Base-by-base conservation (phyloP, 92 coral and sea anemone genomes). In the Zoanthus gigantus region DNA sequence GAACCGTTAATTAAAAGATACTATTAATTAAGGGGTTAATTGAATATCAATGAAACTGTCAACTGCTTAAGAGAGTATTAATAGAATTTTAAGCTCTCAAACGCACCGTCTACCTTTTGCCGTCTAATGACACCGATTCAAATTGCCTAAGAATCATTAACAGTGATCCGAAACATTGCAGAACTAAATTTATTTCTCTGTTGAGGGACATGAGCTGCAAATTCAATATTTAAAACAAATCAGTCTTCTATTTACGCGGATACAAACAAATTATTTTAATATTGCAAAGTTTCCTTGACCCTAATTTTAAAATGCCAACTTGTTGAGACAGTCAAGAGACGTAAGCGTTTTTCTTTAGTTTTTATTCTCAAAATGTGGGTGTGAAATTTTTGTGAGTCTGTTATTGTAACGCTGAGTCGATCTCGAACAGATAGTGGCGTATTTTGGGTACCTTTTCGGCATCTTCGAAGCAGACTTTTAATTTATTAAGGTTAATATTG, bases 21-120 rank as follows among this genome's bases (percentile, higher is more conserved):
- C 94, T 93, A 95, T 95, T 95, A 95, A 95, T 95, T 95, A 95
- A 91, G 90, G 90, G 92, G 96, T 95, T 95, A 95, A 95, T 95
- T 92, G 93, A 92, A 84, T 80, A 87, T 95, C 98, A 95, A 95
- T 95, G 88, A 92, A 57, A 47, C 90, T 95, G 98, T 89, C 98
- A 93, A 90, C 93, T 86, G 94, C 93, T 91, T 91, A 91, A 88
- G 86, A 85, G 77, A 63, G 83, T 86, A 87, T 88, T 93, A 92
- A 89, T 89, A 86, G 82, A 79, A 72, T 91, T 83, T 84, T 91
- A 91, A 88, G 92, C 92, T 76, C 76, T 77, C 87, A 84, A 87
- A 88, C 63, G 82, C 80, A 82, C 88, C 89, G 88, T 83, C 85
- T 10, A 7, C 23, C 45, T 15, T 15, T 81, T 66, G 63, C 85